Evolutionary conservation across 1,140 invertebrate genomes (phyloP), one percentile per base, ranked within the genome.

Genomic region (Megalonaias nervosa): DNA sequence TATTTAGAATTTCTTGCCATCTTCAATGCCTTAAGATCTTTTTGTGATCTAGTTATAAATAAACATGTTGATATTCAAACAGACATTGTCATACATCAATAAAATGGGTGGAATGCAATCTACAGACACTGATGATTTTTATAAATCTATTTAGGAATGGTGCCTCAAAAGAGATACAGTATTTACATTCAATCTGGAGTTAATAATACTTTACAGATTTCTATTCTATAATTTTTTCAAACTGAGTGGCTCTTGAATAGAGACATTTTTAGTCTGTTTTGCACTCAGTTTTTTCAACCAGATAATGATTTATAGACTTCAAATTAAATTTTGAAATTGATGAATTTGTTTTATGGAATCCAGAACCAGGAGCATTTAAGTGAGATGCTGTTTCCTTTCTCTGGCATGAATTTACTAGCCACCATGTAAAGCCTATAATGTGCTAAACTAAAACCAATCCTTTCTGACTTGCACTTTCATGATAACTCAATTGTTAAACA

Each of bases 81-180:
- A 55, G 80, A 81, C 71, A 59, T 57, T 78, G 5, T 21, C 75
- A 16, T 75, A 79, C 65, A 70, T 80, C 16, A 81, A 74, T 59
- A 60, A 74, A 26, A 74, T 78, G 71, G 71, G 75, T 16, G 80
- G 75, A 62, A 71, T 67, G 48, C 17, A 17, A 23, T 74, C 66
- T 60, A 57, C 16, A n/a, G 15, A 48, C 16, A 17, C 38, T 1
- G 58, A 81, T 75, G 26, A 64, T 13, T 31, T 78, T 23, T 58
- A 67, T 1, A 62, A 67, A 64, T 23, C 74, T 4, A 67, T 81
- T n/a, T 78, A 71, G 80, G 19, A 69, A 23, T 78, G 67, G 62
- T 81, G 71, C 72, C 38, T 70, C 13, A 38, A 80, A 17, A 81
- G 72, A 60, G 72, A 80, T 2, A 70, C 26, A 31, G 26, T 31